These are phyloP conservation scores for Ariopsis seemanni DNA, from an alignment of 2,113 vertebrate genomes.

Conservation along the genomic window DNA sequence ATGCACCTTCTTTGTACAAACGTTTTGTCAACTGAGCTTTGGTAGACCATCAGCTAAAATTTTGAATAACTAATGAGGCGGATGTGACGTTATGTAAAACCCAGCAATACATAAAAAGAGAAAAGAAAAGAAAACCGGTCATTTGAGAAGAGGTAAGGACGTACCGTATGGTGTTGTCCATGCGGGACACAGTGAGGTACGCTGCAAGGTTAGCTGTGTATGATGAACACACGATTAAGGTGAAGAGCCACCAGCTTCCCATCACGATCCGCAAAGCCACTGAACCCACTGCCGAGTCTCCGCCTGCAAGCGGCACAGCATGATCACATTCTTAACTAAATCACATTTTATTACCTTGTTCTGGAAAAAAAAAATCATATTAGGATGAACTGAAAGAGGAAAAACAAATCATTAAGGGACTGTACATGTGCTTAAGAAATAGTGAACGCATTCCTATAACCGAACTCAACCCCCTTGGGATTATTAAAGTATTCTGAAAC, in stretches of 20 bases:
- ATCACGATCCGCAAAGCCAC: conserved; percentile 94
- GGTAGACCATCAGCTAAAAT: too few species aligned
- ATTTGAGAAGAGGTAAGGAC: conserved; percentile 13
- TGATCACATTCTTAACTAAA: not conserved
- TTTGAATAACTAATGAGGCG: too few species aligned
- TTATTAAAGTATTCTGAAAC: too few species aligned
- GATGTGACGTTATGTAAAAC: too few species aligned
- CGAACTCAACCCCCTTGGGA: too few species aligned
- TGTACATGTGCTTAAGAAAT: not conserved
- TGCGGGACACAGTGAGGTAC: conserved; percentile 90
- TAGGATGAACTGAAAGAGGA: not conserved
- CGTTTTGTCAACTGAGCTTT: too few species aligned
- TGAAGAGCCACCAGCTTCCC: conserved; percentile 99
- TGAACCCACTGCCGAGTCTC: conserved; percentile 82
- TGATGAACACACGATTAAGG: conserved; percentile 94
- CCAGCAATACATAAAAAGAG: too few species aligned
- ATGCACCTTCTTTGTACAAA: too few species aligned
- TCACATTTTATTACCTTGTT: not conserved
- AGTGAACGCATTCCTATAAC: not conserved
- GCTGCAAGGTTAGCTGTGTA: conserved; percentile 96
- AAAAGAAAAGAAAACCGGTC: too few species aligned
- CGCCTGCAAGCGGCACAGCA: conserved; percentile 69
- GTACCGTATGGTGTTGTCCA: conserved; percentile 87
- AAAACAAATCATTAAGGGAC: not conserved
- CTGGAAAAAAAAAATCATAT: not conserved